Base-by-base conservation (phyloP, 2,797 vertebrate genomes). In the Crocodylus rhombifer region DNA sequence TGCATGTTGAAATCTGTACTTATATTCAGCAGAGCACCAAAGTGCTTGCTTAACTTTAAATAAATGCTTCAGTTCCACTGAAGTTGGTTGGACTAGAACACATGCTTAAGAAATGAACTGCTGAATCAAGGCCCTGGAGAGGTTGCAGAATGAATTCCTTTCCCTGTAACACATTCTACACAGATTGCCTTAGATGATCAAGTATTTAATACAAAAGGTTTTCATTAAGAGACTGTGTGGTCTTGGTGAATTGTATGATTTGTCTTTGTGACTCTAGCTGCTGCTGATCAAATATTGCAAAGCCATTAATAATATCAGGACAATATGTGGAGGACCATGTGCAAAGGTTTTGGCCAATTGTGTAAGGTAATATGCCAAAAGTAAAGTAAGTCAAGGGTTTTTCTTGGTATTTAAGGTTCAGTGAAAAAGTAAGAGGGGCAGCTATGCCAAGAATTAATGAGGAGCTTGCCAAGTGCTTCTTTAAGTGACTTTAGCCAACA, bases 341-440 rank as follows among this genome's bases (percentile, higher is more conserved):
- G 85, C 63, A 97, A 94, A 97, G 30, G 64, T 94, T 97, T 96
- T 96, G 95, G 91, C 95, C 92, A 94, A 92, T 65, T 94, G 80
- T 84, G 94, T 77, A 82, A 95, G 93, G 77, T 64, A 63, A 86
- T 86, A 91, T 91, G 88, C 96, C 96, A 97, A 91, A 96, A 90
- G 1, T 94, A 95, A 97, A 97, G 94, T 92, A 93, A 98, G 85
- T 64, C 83, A 95, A 97, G 96, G 96, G 87, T 95, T 98, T 98
- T 98, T 98, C 97, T 97, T 92, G 62, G 96, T 98, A 97, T 97
- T 97, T 97, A 97, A 97, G 92, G 97, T 98, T 97, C 96, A 97
- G 91, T 96, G 97, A 97, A 97, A 97, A 98, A 97, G 93, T 94
- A 92, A 97, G 92, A 95, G 85, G 89, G 92, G 63, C 86, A 96